Evolutionary conservation across 1,140 invertebrate genomes (phyloP), one percentile per base, ranked within the genome.

Genomic region (Reticulitermes speratus): DNA sequence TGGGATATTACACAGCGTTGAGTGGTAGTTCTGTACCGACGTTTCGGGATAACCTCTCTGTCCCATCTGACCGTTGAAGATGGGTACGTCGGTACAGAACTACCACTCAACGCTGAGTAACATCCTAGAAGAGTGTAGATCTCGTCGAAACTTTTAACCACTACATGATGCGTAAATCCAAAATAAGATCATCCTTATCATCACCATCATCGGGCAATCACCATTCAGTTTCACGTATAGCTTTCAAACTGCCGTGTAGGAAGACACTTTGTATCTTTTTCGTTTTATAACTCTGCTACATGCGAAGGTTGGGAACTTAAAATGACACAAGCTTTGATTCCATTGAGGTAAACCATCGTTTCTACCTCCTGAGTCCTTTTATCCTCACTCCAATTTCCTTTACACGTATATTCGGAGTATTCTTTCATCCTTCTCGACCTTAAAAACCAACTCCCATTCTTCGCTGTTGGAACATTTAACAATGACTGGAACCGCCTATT

Each of bases 391-490:
- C 65, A 75, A 16, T 30, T 75, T 30, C 65, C 25, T 75, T 75
- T 75, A 25, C 65, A 75, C 65, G 65, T 75, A 75, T 75, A 30
- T 30, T 75, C n/a, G 7, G 65, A 30, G 65, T n/a, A 75, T 30
- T 75, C 65, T 75, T 75, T 30, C 65, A 75, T 30, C 65, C n/a
- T 30, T 16, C 14, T 75, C 65, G n/a, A 25, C n/a, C 65, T 75
- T 30, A 75, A 75, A 75, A 75, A 75, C 65, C 65, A 75, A 75
- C 65, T 75, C n/a, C n/a, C 65, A 30, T 75, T 75, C 65, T 75
- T 75, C 65, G 9, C 65, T 25, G 65, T 30, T 75, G 65, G 9
- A 75, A 30, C 65, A 75, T 75, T 75, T 75, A 75, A 75, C 65
- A 75, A 30, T 30, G 65, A 75, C 65, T 75, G 65, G 65, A 75